Percentiles rank a stretch among this genome's conserved stretches.
These are phyloP conservation scores for Myrmecophaga tridactyla DNA, from an alignment of 2,113 vertebrate genomes.

Conservation along the genomic window DNA sequence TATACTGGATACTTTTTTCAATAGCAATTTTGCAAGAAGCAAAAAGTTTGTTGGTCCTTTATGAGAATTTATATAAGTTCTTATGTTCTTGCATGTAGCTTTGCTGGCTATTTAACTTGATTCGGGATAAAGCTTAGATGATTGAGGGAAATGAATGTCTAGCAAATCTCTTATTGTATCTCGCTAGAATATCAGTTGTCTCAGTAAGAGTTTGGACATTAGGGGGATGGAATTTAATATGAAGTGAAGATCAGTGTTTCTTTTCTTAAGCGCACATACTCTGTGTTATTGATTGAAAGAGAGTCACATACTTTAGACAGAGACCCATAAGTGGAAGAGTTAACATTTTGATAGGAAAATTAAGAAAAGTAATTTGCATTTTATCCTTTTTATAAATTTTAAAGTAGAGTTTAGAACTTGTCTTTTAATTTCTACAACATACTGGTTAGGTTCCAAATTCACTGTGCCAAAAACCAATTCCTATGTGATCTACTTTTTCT, in stretches of 20 bases:
- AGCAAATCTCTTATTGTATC: not conserved
- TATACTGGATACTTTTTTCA: not conserved
- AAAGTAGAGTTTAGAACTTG: not conserved
- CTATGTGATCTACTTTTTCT: not conserved
- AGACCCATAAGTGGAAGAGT: not conserved
- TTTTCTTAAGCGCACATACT: not conserved
- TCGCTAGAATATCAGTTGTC: slow-evolving; percentile 40
- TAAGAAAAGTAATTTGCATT: slow-evolving; percentile 31
- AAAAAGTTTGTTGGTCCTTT: not conserved
- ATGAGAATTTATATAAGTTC: not conserved
- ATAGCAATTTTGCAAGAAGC: not conserved
- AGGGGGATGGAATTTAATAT: not conserved
- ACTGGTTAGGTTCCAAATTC: not conserved
- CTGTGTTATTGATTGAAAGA: slow-evolving; percentile 4
- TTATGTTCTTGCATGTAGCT: not conserved
- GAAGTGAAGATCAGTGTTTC: not conserved
- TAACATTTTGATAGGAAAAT: slow-evolving; percentile 34
- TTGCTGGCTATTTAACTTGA: slow-evolving; percentile 46
- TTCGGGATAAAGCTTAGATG: slow-evolving; percentile 7
- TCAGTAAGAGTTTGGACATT: slow-evolving; percentile 4
- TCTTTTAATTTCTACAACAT: not conserved
- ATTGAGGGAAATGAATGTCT: slow-evolving; percentile 48
- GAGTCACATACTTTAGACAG: not conserved
- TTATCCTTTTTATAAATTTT: slow-evolving; percentile 11
- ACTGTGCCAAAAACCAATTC: not conserved